Evolutionary conservation across 2,888 invertebrate species (phyloP).

Genomic region (Plebejus melissa): DNA sequence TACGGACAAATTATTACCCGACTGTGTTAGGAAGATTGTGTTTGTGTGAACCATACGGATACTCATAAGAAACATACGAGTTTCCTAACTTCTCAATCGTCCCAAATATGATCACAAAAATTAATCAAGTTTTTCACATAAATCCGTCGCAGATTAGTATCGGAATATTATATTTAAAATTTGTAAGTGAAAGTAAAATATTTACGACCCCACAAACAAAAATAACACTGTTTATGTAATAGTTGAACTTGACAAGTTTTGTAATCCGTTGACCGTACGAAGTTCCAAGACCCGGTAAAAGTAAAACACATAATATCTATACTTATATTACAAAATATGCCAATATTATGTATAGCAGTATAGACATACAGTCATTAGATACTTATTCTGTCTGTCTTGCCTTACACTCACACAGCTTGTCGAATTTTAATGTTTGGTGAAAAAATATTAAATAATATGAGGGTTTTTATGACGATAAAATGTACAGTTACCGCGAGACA

Average conservation of each 20-base stretch:
- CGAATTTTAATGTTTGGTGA: no score
- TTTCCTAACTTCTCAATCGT: not conserved
- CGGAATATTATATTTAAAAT: not conserved
- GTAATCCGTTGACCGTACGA: not conserved
- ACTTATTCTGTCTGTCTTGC: no score
- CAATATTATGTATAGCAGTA: no score
- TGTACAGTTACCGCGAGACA: no score
- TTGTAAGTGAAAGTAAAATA: conserved; percentile 7
- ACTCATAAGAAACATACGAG: not conserved
- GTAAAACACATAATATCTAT: not conserved
- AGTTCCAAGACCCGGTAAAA: not conserved
- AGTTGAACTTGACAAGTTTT: not conserved
- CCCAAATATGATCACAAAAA: not conserved
- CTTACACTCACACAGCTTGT: no score
- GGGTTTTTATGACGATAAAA: no score
- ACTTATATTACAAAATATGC: no score
- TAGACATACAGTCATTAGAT: no score
- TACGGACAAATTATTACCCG: conserved; percentile 1
- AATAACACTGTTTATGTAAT: not conserved
- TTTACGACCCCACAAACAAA: not conserved
- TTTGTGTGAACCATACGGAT: not conserved
- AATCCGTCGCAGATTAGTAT: not conserved
- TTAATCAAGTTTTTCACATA: not conserved
- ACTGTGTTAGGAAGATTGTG: not conserved
- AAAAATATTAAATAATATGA: no score